Evolutionary conservation across 2,113 vertebrate species (phyloP), one percentile per base, ranked within the genome.

Genomic region (Micromys minutus): DNA sequence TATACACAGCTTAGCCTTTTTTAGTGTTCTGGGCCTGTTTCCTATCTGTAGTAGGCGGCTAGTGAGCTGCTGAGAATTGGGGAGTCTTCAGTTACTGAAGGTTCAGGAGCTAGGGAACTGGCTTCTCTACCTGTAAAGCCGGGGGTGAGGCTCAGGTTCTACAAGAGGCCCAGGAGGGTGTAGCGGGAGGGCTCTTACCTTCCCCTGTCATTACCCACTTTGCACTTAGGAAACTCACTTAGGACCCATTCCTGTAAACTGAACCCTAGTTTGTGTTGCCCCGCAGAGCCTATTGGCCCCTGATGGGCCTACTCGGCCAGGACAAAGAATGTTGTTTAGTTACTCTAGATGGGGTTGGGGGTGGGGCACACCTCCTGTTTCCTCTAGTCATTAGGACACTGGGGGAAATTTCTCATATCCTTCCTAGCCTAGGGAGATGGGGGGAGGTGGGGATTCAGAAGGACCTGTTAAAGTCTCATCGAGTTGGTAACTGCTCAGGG

Each of bases 261-360:
- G 7, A 69, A 12, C 9, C 29, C 45, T 1, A 1, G 29, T n/a
- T 77, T 67, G 55, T 71, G 4, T 21, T 11, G 59, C 63, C 69
- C 47, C n/a, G 24, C 47, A 2, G 83, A 88, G n/a, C 31, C 42
- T 17, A 16, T 67, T 57, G 0, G 7, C 16, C 45, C 31, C 19
- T 55, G 0, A 0, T 8, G n/a, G 65, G 13, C 31, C 65, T 29
- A 26, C 71, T 75, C 42, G 52, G 31, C 42, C 11, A 3, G 21
- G 83, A 92, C 65, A 87, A 89, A 77, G 87, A 89, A 89, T 42
- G 69, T 59, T 45, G 57, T 89, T 61, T 79, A 21, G 15, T 83
- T 86, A 2, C 59, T 57, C 52, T 34, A 4, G 36, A 15, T n/a
- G 52, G 50, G 77, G 42, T 19, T 39, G 59, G 47, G 29, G 42